These are phyloP conservation scores for Helicoverpa zea DNA, from an alignment of 1,140 invertebrate genomes.

Conservation along the genomic window DNA sequence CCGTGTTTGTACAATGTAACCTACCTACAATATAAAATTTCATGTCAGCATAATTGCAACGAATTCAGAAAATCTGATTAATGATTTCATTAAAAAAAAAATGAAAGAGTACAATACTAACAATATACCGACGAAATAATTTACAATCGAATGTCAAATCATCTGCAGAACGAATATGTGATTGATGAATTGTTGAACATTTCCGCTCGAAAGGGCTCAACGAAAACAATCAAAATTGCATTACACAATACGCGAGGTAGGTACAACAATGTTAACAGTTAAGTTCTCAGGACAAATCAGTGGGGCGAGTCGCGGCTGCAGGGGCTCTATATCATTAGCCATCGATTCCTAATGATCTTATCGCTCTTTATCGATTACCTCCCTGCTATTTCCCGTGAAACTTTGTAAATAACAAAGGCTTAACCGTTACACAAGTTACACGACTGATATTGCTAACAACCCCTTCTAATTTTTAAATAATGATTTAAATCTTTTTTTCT, in stretches of 20 bases:
- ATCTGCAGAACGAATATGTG: conserved; percentile 78
- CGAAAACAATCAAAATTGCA: conserved; percentile 74
- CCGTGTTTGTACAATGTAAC: background rate
- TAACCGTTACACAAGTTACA: conserved; percentile 61
- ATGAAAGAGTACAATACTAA: conserved; percentile 60
- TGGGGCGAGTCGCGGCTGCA: conserved; percentile 61
- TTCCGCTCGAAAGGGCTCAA: conserved; percentile 63
- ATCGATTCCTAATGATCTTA: conserved; percentile 81
- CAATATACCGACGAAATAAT: conserved; percentile 51
- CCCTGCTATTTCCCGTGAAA: conserved; percentile 60
- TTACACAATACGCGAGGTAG: conserved; percentile 71
- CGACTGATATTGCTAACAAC: conserved; percentile 3
- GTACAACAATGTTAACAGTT: conserved; percentile 62
- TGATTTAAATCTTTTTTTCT: background rate
- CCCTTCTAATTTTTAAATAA: conserved; percentile 18
- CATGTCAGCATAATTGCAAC: conserved; percentile 25
- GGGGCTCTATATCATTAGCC: conserved; percentile 66
- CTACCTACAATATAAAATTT: conserved; percentile 25
- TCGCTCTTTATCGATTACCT: conserved; percentile 72
- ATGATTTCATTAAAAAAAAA: conserved; percentile 59
- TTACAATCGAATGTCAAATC: conserved; percentile 57
- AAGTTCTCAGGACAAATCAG: conserved; percentile 61
- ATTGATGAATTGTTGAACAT: conserved; percentile 73
- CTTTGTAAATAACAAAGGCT: conserved; percentile 71
- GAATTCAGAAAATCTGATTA: conserved; percentile 62